Percentiles rank a stretch among this genome's conserved stretches.
phyloP scores from a whole-genome alignment of 2,797 vertebrate species.

The Coregonus ussuriensis region DNA sequence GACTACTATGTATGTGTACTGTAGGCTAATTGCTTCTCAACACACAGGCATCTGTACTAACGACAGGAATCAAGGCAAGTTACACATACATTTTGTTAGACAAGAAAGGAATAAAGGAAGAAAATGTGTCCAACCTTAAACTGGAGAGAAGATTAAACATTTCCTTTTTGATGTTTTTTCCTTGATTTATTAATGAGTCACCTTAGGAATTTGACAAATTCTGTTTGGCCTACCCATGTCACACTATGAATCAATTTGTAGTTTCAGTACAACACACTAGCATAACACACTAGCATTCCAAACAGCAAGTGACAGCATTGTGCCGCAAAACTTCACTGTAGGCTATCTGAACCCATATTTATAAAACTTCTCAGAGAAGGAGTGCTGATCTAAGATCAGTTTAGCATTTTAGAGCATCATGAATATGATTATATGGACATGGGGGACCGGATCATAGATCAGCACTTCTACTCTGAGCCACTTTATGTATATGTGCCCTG shows the following conservation, averaged over 20 bases:
- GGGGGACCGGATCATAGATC: no score
- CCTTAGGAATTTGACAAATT: background rate
- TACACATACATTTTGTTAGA: no score
- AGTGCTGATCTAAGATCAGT: background rate
- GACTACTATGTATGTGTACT: no score
- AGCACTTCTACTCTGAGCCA: no score
- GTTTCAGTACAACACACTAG: background rate
- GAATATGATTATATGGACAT: no score
- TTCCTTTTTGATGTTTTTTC: background rate
- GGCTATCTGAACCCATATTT: no score
- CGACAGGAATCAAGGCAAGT: no score
- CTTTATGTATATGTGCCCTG: background rate
- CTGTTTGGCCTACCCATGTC: background rate
- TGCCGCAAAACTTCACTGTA: background rate
- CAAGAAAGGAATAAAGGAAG: no score
- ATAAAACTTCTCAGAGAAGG: background rate
- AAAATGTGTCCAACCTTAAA: no score
- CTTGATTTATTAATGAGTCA: background rate
- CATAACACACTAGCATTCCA: slow-evolving; percentile 3
- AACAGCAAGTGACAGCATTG: slow-evolving; percentile 27
- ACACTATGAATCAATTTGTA: background rate
- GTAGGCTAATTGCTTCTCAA: no score
- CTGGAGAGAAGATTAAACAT: no score
- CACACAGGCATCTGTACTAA: no score
- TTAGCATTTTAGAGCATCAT: background rate